Conservation (phyloP, 2,113 vertebrate genomes). For the Xenotilapia leptura region DNA sequence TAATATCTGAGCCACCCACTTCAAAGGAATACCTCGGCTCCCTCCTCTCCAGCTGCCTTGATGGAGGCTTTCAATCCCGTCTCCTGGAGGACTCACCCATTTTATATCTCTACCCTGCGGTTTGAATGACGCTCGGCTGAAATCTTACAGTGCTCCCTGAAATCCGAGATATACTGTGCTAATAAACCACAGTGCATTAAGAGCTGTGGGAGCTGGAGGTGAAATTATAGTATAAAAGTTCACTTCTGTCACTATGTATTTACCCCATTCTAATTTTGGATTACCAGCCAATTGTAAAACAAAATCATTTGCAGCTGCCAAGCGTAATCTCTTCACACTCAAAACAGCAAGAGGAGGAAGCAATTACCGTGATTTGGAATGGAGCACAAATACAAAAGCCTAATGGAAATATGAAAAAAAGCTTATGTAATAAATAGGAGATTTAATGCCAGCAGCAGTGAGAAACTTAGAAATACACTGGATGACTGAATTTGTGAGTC, state of each 20-base stretch:
- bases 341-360: conserved; percentile 37
- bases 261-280: conserved; percentile 23
- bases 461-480: neutral
- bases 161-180: conserved; percentile 21
- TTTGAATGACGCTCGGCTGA: conserved; percentile 36
- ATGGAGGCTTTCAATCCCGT: conserved; percentile 55
- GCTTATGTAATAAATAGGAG: conserved; percentile 31
- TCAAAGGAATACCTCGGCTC: conserved; percentile 62
- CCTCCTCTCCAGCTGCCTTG: conserved; percentile 36
- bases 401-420: conserved; percentile 34
- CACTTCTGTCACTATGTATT: conserved; percentile 4
- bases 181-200: conserved; percentile 36
- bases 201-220: conserved; percentile 2
- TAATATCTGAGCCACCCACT: conserved; percentile 66
- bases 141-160: conserved; percentile 41
- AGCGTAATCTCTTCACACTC: conserved; percentile 21
- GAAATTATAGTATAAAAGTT: conserved; percentile 15
- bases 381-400: neutral
- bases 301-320: conserved; percentile 37
- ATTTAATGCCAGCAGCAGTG: conserved; percentile 3
- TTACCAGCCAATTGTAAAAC: conserved; percentile 15
- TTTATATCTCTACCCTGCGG: conserved; percentile 52
- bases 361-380: conserved; percentile 44
- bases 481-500: neutral
- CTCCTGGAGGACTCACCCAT: conserved; percentile 49